Percentiles rank a stretch among this genome's conserved stretches.
phyloP scores from a whole-genome alignment of 2,888 invertebrate species.

The Heliconius erato region DNA sequence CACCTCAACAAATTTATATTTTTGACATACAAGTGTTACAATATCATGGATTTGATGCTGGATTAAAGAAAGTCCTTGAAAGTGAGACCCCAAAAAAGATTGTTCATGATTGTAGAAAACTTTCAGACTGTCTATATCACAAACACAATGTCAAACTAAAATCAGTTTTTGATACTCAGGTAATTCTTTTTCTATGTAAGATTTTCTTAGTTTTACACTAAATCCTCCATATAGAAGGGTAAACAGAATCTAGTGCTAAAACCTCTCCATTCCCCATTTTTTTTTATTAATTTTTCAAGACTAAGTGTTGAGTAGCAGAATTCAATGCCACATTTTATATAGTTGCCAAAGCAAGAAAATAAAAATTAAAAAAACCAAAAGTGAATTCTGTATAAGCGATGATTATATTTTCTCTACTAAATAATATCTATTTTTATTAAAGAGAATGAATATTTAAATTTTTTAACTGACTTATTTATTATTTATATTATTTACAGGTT shows the following conservation, averaged over 20 bases:
- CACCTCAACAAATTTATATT: constrained; percentile 79
- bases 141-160: constrained; percentile 84
- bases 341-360: too few species aligned
- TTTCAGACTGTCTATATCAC: constrained; percentile 86
- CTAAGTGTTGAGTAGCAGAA: too few species aligned
- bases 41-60: constrained; percentile 80
- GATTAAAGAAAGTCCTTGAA: constrained; percentile 79
- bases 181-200: constrained; percentile 47
- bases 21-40: constrained; percentile 83
- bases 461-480: too few species aligned
- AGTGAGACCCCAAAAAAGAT: constrained; percentile 83
- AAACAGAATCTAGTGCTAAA: not conserved
- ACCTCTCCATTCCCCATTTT: too few species aligned
- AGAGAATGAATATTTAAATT: not conserved
- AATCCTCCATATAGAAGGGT: not conserved
- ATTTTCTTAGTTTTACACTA: not conserved
- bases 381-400: not conserved
- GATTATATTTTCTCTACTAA: not conserved
- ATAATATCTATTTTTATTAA: not conserved
- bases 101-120: constrained; percentile 85
- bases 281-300: too few species aligned
- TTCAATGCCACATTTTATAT: too few species aligned
- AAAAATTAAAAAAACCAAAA: too few species aligned
- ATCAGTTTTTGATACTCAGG: constrained; percentile 88
- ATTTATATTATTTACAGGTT: constrained; percentile 70